Conservation (phyloP, 2,797 vertebrate genomes). For the Pseudochirops corinnae region DNA sequence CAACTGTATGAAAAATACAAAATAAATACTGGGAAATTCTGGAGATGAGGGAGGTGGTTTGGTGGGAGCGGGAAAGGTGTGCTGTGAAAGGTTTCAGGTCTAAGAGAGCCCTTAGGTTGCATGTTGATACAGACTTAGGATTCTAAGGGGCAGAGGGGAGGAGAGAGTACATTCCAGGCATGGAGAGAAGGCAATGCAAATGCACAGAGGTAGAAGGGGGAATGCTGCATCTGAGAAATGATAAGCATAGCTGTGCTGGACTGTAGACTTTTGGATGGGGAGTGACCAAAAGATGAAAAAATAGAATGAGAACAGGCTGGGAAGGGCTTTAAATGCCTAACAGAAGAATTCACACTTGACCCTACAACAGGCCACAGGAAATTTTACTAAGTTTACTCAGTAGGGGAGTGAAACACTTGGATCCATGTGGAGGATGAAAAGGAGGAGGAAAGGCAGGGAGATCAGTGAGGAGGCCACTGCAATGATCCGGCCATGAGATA, state of each 20-base stretch:
- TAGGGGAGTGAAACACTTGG: not conserved
- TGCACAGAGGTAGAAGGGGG: not conserved
- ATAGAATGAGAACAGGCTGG: not conserved
- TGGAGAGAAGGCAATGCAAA: not conserved
- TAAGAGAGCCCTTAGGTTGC: not conserved
- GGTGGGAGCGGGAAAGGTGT: too few relatives aligned
- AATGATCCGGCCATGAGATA: not conserved
- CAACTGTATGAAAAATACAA: too few relatives aligned
- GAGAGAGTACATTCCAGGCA: not conserved
- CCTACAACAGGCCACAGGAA: not conserved
- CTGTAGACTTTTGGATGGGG: not conserved
- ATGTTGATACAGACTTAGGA: not conserved
- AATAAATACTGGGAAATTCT: too few relatives aligned
- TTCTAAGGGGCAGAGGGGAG: not conserved
- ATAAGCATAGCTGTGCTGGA: not conserved
- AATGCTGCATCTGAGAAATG: not conserved
- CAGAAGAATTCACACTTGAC: not conserved
- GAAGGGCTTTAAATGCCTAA: not conserved
- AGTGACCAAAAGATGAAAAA: not conserved
- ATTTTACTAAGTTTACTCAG: not conserved
- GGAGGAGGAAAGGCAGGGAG: not conserved
- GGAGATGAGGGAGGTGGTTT: not conserved
- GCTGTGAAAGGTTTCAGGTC: not conserved
- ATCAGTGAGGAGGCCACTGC: not conserved
- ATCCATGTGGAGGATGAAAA: not conserved